Percentiles rank a stretch among this genome's conserved stretches.
phyloP scores from a whole-genome alignment of 2,888 invertebrate genomes.

The Mechanitis mazaeus region DNA sequence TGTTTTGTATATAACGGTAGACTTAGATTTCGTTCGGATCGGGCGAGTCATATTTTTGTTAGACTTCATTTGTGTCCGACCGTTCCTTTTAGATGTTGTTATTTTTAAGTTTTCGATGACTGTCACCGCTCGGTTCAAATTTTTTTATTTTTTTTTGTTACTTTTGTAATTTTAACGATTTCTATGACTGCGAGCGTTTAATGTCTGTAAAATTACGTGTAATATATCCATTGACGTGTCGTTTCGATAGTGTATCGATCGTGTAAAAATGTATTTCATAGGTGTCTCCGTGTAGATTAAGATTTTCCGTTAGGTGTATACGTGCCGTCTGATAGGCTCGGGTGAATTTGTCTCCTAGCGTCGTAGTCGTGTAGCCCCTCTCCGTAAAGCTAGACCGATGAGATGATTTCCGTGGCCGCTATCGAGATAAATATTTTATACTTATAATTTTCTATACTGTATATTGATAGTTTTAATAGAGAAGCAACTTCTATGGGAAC shows the following conservation, averaged over 20 bases:
- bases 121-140: conserved; percentile 59
- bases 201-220: conserved; percentile 53
- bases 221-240: conserved; percentile 60
- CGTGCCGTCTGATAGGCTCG: conserved; percentile 57
- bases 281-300: conserved; percentile 54
- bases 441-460: conserved; percentile 46
- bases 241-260: conserved; percentile 47
- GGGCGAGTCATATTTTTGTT: conserved; percentile 41
- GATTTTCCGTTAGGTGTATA: conserved; percentile 63
- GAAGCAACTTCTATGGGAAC: conserved; percentile 60
- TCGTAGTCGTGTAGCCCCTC: conserved; percentile 50
- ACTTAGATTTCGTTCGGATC: conserved; percentile 41
- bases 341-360: conserved; percentile 62
- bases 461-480: conserved; percentile 45
- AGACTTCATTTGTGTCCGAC: conserved; percentile 43
- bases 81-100: conserved; percentile 49
- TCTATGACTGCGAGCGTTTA: conserved; percentile 24
- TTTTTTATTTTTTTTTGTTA: conserved; percentile 35
- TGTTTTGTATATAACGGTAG: conserved; percentile 69
- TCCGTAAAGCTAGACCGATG: conserved; percentile 58
- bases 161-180: conserved; percentile 27
- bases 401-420: conserved; percentile 35
- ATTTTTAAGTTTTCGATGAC: conserved; percentile 37
- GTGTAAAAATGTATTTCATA: conserved; percentile 61
- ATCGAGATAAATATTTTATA: conserved; percentile 42